phyloP scores from a whole-genome alignment of 1,140 invertebrate species.

The Chelonus insularis region DNA sequence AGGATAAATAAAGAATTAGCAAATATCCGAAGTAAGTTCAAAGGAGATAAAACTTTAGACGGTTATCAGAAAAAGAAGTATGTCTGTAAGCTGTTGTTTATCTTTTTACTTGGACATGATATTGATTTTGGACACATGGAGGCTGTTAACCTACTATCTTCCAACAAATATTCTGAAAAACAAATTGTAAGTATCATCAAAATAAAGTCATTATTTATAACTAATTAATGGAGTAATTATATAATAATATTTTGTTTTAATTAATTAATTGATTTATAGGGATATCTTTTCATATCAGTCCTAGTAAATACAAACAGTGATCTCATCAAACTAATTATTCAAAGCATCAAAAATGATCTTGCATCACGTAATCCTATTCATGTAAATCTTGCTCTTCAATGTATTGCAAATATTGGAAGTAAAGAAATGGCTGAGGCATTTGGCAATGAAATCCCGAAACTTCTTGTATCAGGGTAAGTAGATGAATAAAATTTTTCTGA shows the following conservation, averaged over 20 bases:
- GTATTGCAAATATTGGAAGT: constrained; percentile 99
- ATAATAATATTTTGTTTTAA: too few relatives aligned
- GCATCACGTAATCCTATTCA: constrained; percentile 96
- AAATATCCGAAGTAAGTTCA: constrained; percentile 99
- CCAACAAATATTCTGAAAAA: constrained; percentile 99
- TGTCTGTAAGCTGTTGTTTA: constrained; percentile 99
- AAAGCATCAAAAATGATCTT: constrained; percentile 99
- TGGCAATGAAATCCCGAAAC: constrained; percentile 95
- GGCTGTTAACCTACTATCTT: constrained; percentile 99
- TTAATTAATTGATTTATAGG: too few relatives aligned
- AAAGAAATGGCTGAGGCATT: constrained; percentile 99
- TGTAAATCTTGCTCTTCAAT: constrained; percentile 98
- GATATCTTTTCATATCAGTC: constrained; percentile 99
- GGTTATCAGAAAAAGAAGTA: constrained; percentile 99
- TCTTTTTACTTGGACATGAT: constrained; percentile 98
- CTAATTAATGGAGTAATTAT: too few relatives aligned
- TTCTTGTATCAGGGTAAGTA: constrained; percentile 92
- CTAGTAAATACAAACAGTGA: constrained; percentile 99
- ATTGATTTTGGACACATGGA: constrained; percentile 99
- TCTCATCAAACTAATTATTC: constrained; percentile 98
- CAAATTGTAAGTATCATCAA: constrained; percentile 88
- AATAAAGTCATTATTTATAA: too few relatives aligned
- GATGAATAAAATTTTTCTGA: background rate
- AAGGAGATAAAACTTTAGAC: constrained; percentile 99
- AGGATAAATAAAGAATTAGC: constrained; percentile 99